phyloP scores from a whole-genome alignment of 2,888 invertebrate species.

The Helleia helle region DNA sequence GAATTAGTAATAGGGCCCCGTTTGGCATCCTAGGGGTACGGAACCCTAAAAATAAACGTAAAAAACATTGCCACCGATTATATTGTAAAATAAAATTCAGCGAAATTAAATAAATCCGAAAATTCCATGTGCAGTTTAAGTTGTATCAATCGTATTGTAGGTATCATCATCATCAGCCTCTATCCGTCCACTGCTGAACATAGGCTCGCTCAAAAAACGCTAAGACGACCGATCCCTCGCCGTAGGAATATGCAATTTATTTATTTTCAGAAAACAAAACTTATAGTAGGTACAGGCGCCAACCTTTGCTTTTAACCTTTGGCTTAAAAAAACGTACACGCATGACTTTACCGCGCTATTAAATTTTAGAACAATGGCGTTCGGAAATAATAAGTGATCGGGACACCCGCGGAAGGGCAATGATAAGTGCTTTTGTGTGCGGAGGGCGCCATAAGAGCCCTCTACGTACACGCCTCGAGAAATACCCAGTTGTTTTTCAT shows the following conservation, averaged over 20 bases:
- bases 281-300: not conserved
- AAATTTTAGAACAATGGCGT: slow-evolving; percentile 39
- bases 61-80: not conserved
- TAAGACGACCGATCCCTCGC: too few relatives aligned
- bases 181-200: too few relatives aligned
- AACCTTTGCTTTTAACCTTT: too few relatives aligned
- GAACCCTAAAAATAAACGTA: too few relatives aligned
- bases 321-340: slow-evolving; percentile 21
- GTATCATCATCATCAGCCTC: too few relatives aligned
- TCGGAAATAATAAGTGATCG: slow-evolving; percentile 47
- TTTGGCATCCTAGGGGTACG: too few relatives aligned
- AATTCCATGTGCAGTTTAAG: too few relatives aligned
- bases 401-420: slow-evolving; percentile 34
- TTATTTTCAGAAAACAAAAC: slow-evolving; percentile 4
- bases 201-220: too few relatives aligned
- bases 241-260: slow-evolving; percentile 3
- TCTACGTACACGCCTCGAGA: slow-evolving; percentile 39
- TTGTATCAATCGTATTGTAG: too few relatives aligned
- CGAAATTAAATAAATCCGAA: not conserved
- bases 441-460: slow-evolving; percentile 35
- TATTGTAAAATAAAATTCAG: not conserved
- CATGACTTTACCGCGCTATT: slow-evolving; percentile 27
- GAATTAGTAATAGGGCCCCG: too few relatives aligned
- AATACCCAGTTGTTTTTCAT: slow-evolving; percentile 22
- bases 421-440: slow-evolving; percentile 40